phyloP scores from a whole-genome alignment of 2,113 vertebrate species.

The Hippocampus comes region DNA sequence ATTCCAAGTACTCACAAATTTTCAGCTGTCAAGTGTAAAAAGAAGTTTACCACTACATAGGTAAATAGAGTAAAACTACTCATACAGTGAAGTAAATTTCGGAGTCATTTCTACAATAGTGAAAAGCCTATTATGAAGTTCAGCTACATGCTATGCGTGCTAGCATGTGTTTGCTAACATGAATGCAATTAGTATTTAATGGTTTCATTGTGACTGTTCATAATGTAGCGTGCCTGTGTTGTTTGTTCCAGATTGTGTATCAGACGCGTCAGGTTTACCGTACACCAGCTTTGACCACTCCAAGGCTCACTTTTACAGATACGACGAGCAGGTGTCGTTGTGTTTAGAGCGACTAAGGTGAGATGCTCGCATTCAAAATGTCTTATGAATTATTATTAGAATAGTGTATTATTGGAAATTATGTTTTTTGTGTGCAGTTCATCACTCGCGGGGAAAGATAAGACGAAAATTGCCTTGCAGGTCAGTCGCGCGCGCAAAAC shows the following conservation, averaged over 20 bases:
- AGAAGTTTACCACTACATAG: too few relatives aligned
- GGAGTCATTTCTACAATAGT: too few relatives aligned
- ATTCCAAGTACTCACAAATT: too few relatives aligned
- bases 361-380: constrained; percentile 26
- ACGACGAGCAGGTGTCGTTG: constrained; percentile 92
- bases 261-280: constrained; percentile 83
- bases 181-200: neutral
- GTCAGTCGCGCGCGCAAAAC: constrained; percentile 62
- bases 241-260: constrained; percentile 75
- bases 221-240: neutral
- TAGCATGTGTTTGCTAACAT: neutral
- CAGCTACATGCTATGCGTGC: too few relatives aligned
- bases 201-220: neutral
- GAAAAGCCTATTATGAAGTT: too few relatives aligned
- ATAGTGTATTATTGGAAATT: neutral
- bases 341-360: constrained; percentile 92
- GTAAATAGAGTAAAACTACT: too few relatives aligned
- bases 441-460: constrained; percentile 83
- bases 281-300: constrained; percentile 93
- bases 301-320: constrained; percentile 94
- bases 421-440: constrained; percentile 67
- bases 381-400: neutral
- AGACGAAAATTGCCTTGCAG: constrained; percentile 85
- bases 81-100: too few relatives aligned
- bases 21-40: too few relatives aligned